These are phyloP conservation scores for Noctua janthina DNA, from an alignment of 2,888 invertebrate species.

Conservation along the genomic window DNA sequence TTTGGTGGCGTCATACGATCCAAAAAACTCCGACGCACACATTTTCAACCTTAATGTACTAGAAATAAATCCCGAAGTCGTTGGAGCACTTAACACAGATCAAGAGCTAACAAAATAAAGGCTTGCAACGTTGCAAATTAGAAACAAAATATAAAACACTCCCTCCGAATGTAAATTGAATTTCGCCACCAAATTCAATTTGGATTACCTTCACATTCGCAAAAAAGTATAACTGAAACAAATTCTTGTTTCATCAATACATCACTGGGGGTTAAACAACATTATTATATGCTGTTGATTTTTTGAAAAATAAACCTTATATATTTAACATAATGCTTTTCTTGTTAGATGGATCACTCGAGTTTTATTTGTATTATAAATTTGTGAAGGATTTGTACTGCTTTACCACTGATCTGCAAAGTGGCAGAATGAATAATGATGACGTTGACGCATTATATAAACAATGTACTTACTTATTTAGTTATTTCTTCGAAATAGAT, in stretches of 20 bases:
- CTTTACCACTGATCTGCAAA: slow-evolving; percentile 72
- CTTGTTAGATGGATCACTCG: neutral
- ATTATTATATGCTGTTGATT: slow-evolving; percentile 22
- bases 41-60: neutral
- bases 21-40: neutral
- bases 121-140: slow-evolving; percentile 64
- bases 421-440: slow-evolving; percentile 77
- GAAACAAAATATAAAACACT: slow-evolving; percentile 68
- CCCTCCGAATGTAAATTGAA: slow-evolving; percentile 71
- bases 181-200: slow-evolving; percentile 73
- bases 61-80: slow-evolving; percentile 18
- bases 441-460: slow-evolving; percentile 74
- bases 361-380: slow-evolving; percentile 56
- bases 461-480: slow-evolving; percentile 34
- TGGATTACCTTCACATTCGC: slow-evolving; percentile 72
- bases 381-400: slow-evolving; percentile 61
- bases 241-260: slow-evolving; percentile 68
- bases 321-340: neutral
- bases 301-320: slow-evolving; percentile 34
- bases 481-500: slow-evolving; percentile 13
- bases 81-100: slow-evolving; percentile 14
- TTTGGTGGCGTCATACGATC: neutral
- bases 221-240: slow-evolving; percentile 66
- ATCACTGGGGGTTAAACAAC: slow-evolving; percentile 51
- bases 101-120: slow-evolving; percentile 41